A percentile compares a stretch with the other conserved stretches of the same genome.
Evolutionary conservation across 2,113 vertebrate genomes (phyloP).

Genomic region (Gymnorhina tibicen): DNA sequence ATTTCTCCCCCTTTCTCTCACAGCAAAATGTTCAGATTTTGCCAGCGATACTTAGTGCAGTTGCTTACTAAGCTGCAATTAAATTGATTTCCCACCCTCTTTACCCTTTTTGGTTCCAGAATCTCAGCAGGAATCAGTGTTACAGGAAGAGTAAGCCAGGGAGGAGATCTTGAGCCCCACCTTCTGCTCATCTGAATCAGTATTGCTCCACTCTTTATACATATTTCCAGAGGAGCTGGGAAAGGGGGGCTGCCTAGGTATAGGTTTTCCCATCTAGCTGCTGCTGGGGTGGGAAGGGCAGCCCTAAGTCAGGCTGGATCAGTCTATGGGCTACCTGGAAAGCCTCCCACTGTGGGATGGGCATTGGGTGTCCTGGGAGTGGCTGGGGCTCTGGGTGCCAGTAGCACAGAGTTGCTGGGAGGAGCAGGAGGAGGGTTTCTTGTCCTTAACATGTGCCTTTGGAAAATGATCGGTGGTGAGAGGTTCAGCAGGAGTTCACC

Average conservation of each 20-base stretch:
- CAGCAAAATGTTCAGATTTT: constrained; percentile 34
- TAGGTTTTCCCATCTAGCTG: neutral
- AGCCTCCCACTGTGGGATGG: rapidly evolving
- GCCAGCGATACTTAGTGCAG: constrained; percentile 19
- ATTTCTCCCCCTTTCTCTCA: neutral
- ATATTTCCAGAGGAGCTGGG: neutral
- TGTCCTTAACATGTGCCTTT: rapidly evolving
- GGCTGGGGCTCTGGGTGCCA: neutral
- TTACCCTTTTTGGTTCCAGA: constrained; percentile 25
- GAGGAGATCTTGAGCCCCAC: neutral
- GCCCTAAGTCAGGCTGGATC: neutral
- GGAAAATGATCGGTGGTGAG: neutral
- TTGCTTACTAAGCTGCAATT: constrained; percentile 67
- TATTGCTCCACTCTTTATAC: neutral
- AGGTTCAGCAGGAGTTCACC: neutral
- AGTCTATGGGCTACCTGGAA: neutral
- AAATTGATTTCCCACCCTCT: constrained; percentile 52
- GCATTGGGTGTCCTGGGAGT: neutral
- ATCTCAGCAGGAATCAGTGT: constrained; percentile 23
- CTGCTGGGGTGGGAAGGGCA: neutral
- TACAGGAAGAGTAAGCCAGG: neutral
- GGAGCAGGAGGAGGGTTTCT: neutral
- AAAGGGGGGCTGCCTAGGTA: neutral
- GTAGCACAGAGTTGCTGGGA: neutral
- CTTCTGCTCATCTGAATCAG: neutral